These are phyloP conservation scores for Asteroscopus sphinx DNA, from an alignment of 2,888 invertebrate species.

Conservation along the genomic window DNA sequence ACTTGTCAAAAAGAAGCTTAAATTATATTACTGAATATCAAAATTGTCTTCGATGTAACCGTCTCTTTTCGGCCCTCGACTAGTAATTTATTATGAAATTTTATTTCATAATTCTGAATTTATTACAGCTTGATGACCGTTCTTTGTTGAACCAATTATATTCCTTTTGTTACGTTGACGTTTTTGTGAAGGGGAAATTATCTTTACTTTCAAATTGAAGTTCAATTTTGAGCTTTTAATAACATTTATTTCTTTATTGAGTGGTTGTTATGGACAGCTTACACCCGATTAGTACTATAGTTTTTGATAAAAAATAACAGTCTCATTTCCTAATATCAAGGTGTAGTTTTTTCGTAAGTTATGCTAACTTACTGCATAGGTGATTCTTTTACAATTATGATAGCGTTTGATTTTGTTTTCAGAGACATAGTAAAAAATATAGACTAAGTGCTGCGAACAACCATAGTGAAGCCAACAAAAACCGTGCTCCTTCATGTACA, in stretches of 20 bases:
- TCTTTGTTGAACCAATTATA: constrained; percentile 22
- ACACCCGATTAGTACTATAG: too few species aligned
- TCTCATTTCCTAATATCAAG: too few species aligned
- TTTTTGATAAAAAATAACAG: too few species aligned
- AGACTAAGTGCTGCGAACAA: too few species aligned
- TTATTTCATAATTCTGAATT: constrained; percentile 44
- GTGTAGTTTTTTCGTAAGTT: too few species aligned
- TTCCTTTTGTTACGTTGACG: constrained; percentile 27
- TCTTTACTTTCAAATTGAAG: constrained; percentile 13
- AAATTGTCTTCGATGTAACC: background rate
- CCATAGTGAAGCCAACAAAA: too few species aligned
- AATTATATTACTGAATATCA: background rate
- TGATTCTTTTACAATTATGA: too few species aligned
- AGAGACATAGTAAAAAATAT: too few species aligned
- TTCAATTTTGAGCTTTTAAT: constrained; percentile 12
- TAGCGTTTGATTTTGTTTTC: too few species aligned
- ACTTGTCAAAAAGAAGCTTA: background rate
- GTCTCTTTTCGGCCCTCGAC: constrained; percentile 1
- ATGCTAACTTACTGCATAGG: too few species aligned
- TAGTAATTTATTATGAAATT: constrained; percentile 42
- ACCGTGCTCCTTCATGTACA: too few species aligned
- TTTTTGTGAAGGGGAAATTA: constrained; percentile 24
- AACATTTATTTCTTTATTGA: constrained; percentile 5
- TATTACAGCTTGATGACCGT: constrained; percentile 19
- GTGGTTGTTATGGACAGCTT: background rate